phyloP scores from a whole-genome alignment of 2,113 vertebrate species.

The Actenoides lindsayi region DNA sequence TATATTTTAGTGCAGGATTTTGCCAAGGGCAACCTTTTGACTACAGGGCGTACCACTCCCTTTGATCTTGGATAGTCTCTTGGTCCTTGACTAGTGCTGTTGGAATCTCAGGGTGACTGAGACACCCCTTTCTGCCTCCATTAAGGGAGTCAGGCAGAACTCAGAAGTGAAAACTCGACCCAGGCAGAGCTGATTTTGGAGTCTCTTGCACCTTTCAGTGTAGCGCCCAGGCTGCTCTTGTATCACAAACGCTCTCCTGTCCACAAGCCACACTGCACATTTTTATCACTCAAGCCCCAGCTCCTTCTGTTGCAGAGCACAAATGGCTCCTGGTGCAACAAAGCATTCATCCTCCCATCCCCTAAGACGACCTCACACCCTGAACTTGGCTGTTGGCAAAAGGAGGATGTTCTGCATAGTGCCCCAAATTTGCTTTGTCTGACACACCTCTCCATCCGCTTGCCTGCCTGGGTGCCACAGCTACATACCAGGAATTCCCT shows the following conservation, averaged over 20 bases:
- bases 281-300: background rate
- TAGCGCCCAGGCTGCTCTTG: background rate
- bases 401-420: rapidly evolving
- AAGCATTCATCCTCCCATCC: background rate
- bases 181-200: background rate
- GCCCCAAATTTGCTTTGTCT: background rate
- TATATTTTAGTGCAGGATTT: background rate
- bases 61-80: background rate
- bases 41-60: rapidly evolving
- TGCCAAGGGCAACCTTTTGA: background rate
- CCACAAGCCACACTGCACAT: rapidly evolving
- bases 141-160: background rate
- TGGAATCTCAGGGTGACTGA: background rate
- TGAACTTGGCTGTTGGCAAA: background rate
- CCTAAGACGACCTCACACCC: background rate
- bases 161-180: background rate
- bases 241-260: background rate
- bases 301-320: background rate
- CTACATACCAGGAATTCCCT: rapidly evolving
- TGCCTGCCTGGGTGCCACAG: background rate
- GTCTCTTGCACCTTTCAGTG: rapidly evolving
- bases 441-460: background rate
- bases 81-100: background rate
- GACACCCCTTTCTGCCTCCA: background rate
- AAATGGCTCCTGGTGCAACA: background rate